Conservation (phyloP, 2,888 invertebrate genomes). For the Ennomos quercinarius region DNA sequence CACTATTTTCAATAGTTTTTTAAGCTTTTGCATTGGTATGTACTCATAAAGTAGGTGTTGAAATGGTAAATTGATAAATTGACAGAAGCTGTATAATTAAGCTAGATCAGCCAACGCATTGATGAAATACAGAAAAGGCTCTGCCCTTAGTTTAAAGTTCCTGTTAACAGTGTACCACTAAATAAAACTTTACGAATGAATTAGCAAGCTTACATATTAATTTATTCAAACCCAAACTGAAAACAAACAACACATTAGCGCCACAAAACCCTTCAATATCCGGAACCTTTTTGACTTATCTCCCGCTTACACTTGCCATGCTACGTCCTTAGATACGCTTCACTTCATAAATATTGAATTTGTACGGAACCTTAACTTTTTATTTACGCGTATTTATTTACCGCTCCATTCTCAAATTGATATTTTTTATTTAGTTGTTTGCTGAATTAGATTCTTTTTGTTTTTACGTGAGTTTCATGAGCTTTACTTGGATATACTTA, state of each 20-base stretch:
- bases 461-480: slow-evolving; percentile 32
- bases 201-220: slow-evolving; percentile 2
- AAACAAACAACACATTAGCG: slow-evolving; percentile 21
- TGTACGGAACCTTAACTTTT: slow-evolving; percentile 52
- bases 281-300: slow-evolving; percentile 21
- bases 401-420: slow-evolving; percentile 45
- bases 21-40: no score
- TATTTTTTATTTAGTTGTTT: slow-evolving; percentile 46
- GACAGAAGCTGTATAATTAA: no score
- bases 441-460: slow-evolving; percentile 39
- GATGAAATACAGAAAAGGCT: no score
- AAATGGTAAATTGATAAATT: no score
- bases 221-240: slow-evolving; percentile 13
- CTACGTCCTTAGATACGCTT: slow-evolving; percentile 39
- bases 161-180: no score
- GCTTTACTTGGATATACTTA: background rate
- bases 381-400: slow-evolving; percentile 52
- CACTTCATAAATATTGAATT: slow-evolving; percentile 54
- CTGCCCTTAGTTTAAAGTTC: no score
- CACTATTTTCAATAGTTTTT: no score
- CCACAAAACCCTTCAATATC: slow-evolving; percentile 21
- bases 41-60: no score
- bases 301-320: slow-evolving; percentile 39
- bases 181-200: no score
- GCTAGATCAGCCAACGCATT: no score